Base-by-base conservation (phyloP, 2,888 invertebrate species). In the Phengaris arion region DNA sequence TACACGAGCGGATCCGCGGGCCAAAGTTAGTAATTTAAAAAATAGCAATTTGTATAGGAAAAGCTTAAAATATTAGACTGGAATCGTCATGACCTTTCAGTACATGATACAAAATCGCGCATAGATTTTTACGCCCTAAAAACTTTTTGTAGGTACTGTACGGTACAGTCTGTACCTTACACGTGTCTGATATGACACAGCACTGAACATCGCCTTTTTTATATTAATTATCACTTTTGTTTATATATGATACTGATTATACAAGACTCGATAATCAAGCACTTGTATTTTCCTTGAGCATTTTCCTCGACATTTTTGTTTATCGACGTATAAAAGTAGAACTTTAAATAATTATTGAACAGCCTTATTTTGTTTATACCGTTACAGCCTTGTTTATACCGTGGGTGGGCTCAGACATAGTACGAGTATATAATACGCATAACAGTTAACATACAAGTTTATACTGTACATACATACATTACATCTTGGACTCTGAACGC, bases 191-290 rank as follows among this genome's bases (percentile, higher is more conserved):
- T 57, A 15, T 57, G 57, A 57, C 9, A 15, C 57, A 55, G 57
- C 57, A 22, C 5, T 8, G 22, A 57, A 57, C 57, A 6, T 57
- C n/a, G 2, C 6, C 48, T 48, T 57, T 13, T 55, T 57, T 9
- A 57, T 15, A 57, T 57, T 57, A 15, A 57, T 57, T 57, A 57
- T 57, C 57, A 57, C 57, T n/a, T 57, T 22, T 57, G 57, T 57
- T 57, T 57, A 57, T 15, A 57, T 6, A 57, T 9, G 15, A 9
- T 59, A 59, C 15, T 59, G 59, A 59, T 59, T 59, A 59, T 22
- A 22, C 59, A 59, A 59, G 22, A 59, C 15, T 59, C 59, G 59
- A 59, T 59, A 59, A 59, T 22, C n/a, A 48, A 8, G 48, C 48
- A 6, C 7, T 7, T 8, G 15, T 57, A 22, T 59, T 59, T 59